Conservation (phyloP, 2,797 vertebrate genomes). For the Cirrhinus mrigala region DNA sequence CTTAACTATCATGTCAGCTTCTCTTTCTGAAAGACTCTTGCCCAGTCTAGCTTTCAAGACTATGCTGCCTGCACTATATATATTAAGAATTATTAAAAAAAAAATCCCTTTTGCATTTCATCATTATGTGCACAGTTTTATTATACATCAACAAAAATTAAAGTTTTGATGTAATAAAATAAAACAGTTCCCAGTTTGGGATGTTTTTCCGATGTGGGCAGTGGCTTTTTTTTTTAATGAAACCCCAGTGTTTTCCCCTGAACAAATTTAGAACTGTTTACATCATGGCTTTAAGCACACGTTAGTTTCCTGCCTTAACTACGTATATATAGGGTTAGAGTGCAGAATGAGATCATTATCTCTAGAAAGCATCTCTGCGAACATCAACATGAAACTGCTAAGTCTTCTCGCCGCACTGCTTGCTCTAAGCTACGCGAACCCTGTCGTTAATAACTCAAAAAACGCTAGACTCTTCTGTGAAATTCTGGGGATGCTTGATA, state of each 20-base stretch:
- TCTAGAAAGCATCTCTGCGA: conserved; percentile 55
- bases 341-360: conserved; percentile 53
- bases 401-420: conserved; percentile 38
- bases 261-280: conserved; percentile 23
- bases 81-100: background rate
- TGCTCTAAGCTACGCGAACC: background rate
- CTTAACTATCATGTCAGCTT: too few species aligned
- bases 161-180: background rate
- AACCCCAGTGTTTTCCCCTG: conserved; percentile 27
- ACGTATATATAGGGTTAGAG: conserved; percentile 48
- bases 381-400: conserved; percentile 50
- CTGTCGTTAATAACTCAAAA: background rate
- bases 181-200: background rate
- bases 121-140: background rate
- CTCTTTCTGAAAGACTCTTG: background rate
- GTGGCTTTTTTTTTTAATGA: background rate
- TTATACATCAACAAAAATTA: background rate
- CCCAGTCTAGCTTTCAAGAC: background rate
- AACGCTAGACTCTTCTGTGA: fast-evolving
- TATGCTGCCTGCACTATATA: background rate
- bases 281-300: conserved; percentile 11
- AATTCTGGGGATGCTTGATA: fast-evolving
- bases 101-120: background rate
- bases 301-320: conserved; percentile 52
- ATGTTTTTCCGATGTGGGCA: conserved; percentile 16